Evolutionary conservation across 2,113 vertebrate species (phyloP), one percentile per base, ranked within the genome.

Genomic region (Panthera leo): DNA sequence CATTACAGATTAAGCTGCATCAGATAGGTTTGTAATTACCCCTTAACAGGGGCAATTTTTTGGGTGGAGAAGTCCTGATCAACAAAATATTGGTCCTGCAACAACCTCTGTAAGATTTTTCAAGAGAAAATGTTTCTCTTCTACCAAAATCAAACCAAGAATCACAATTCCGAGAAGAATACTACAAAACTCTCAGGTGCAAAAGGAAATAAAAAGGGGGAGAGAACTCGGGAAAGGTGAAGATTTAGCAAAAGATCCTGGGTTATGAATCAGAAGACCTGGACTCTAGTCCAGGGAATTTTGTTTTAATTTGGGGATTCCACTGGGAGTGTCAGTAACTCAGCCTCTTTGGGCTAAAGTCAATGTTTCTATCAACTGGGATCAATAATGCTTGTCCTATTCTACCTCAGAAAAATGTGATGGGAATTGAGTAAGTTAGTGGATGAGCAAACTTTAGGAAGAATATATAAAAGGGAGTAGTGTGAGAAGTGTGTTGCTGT

Each of bases 11-110:
- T 58, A 95, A 89, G 67, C 27, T 63, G 61, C 31, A 55, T 82
- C 21, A 75, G 29, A 83, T 68, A 84, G 29, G 31, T 48, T 89
- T 85, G 29, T 87, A 96, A 96, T 95, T 80, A 71, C 75, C 63
- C 48, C 34, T 91, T 63, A 90, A 84, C 11, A 90, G 80, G 21
- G 45, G 23, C 23, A 96, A 94, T 94, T 97, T 97, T 98, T 75
- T 82, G 45, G 78, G 39, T 76, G 39, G n/a, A 96, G 76, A 97
- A 91, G 36, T 27, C 18, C 61, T 82, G 91, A 96, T 86, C 91
- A 94, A 67, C 55, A 80, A 89, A 80, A 89, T 80, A 31, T 70
- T 87, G 71, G 68, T 96, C 21, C 42, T 84, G 15, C 2, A 65
- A 58, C 34, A 75, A 39, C 39, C n/a, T 75, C 80, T 83, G 14